Percentiles rank a stretch among this genome's conserved stretches.
These are phyloP conservation scores for Spilosoma lubricipeda DNA, from an alignment of 2,888 invertebrate genomes.

Conservation along the genomic window DNA sequence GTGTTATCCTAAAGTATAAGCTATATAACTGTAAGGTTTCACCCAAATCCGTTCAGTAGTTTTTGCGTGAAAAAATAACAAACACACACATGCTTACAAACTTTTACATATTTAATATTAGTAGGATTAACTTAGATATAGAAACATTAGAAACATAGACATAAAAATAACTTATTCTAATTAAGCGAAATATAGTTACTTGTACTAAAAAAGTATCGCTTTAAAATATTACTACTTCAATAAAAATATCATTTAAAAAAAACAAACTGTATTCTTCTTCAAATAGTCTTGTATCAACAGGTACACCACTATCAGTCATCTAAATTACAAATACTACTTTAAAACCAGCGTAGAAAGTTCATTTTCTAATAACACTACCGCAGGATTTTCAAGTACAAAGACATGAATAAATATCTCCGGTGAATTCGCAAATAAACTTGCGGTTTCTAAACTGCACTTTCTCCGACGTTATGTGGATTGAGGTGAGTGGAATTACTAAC, in stretches of 20 bases:
- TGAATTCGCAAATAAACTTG: constrained; percentile 1
- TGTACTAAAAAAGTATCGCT: too few relatives aligned
- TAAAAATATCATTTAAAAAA: background rate
- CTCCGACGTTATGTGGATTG: background rate
- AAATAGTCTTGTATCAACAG: background rate
- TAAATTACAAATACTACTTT: background rate
- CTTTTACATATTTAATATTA: too few relatives aligned
- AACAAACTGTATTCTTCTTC: background rate
- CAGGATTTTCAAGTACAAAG: background rate
- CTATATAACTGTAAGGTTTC: too few relatives aligned
- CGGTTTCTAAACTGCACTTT: constrained; percentile 11
- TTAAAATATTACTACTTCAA: too few relatives aligned
- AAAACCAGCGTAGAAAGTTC: background rate
- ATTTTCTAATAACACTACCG: background rate
- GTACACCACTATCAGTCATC: background rate
- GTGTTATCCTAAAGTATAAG: too few relatives aligned
- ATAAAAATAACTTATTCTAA: too few relatives aligned
- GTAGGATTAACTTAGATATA: too few relatives aligned
- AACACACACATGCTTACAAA: too few relatives aligned
- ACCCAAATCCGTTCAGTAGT: too few relatives aligned
- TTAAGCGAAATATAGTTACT: too few relatives aligned
- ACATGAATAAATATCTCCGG: background rate
- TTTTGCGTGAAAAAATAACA: too few relatives aligned
- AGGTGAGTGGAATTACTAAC: constrained; percentile 13
- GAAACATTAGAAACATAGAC: too few relatives aligned